phyloP scores from a whole-genome alignment of 2,888 invertebrate species.

The Meliscaeva auricollis region DNA sequence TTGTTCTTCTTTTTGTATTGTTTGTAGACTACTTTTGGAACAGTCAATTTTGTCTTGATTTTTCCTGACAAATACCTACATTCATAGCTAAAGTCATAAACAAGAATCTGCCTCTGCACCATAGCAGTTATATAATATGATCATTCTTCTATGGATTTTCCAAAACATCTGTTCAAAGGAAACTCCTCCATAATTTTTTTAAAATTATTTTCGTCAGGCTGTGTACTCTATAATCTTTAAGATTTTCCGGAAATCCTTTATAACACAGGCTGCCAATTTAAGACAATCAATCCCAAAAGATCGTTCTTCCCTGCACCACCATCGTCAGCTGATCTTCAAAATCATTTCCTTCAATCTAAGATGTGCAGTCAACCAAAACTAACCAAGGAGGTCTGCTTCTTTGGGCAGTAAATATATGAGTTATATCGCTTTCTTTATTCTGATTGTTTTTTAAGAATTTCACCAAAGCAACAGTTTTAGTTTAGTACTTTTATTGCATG shows the following conservation, averaged over 20 bases:
- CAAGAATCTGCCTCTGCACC: too few species aligned
- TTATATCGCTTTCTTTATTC: slow-evolving; percentile 20
- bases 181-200: slow-evolving; percentile 19
- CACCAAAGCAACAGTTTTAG: neutral
- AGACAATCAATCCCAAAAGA: neutral
- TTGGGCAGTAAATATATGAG: neutral
- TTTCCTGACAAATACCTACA: too few species aligned
- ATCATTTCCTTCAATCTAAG: neutral
- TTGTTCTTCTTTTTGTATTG: too few species aligned
- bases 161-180: neutral
- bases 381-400: slow-evolving; percentile 45
- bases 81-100: too few species aligned
- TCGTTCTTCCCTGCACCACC: neutral
- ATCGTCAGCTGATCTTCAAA: slow-evolving; percentile 51
- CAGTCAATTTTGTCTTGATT: too few species aligned
- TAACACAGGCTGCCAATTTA: neutral
- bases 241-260: slow-evolving; percentile 35
- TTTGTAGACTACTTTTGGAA: too few species aligned
- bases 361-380: slow-evolving; percentile 4
- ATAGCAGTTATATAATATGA: too few species aligned
- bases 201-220: neutral
- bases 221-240: neutral
- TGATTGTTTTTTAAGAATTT: slow-evolving; percentile 4
- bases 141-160: neutral
- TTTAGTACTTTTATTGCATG: too few species aligned